phyloP scores from a whole-genome alignment of 2,888 invertebrate genomes.

The Mactromeris polynyma region DNA sequence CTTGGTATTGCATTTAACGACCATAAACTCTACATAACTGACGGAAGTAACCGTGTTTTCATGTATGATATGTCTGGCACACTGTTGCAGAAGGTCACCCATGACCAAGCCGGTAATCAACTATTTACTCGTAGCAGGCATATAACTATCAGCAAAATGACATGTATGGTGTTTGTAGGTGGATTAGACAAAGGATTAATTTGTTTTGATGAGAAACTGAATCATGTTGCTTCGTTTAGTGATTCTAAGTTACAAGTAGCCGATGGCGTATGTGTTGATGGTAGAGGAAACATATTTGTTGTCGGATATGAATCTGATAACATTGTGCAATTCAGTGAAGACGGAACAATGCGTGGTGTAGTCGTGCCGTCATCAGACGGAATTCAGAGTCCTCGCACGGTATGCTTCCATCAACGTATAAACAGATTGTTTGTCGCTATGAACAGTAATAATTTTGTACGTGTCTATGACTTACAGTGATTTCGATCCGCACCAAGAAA shows the following conservation, averaged over 20 bases:
- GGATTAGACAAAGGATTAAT: neutral
- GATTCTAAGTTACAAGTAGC: neutral
- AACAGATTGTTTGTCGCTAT: constrained; percentile 1
- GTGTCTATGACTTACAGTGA: neutral
- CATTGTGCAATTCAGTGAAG: constrained; percentile 21
- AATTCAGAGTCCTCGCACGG: neutral
- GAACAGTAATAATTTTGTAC: neutral
- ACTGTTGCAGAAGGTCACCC: neutral
- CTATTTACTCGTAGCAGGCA: neutral
- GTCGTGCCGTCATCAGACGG: neutral
- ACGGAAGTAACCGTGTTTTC: neutral
- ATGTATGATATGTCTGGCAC: constrained; percentile 18
- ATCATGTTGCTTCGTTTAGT: neutral
- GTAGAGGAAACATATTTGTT: constrained; percentile 27
- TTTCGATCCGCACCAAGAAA: too few species aligned
- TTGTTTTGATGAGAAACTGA: neutral
- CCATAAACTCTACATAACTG: neutral
- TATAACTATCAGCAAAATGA: neutral
- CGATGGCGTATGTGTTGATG: neutral
- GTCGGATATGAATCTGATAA: neutral
- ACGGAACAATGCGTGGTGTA: constrained; percentile 22
- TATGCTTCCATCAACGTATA: neutral
- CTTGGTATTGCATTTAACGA: constrained; percentile 7
- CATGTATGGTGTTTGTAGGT: neutral
- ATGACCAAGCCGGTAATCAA: neutral